Evolutionary conservation across 2,888 invertebrate species (phyloP).

Genomic region (Aproaerema taeniolella): DNA sequence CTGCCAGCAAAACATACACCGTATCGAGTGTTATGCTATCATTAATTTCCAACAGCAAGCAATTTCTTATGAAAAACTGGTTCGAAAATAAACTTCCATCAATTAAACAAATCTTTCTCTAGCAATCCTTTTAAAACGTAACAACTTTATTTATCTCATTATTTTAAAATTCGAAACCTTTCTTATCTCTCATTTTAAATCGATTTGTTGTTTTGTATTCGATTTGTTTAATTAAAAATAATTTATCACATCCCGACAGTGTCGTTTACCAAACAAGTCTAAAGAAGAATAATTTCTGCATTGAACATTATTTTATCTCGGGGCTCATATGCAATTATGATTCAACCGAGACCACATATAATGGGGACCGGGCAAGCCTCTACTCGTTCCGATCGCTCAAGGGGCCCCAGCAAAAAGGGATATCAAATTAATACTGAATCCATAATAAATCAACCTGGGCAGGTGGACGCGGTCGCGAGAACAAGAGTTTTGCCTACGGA

Average conservation of each 20-base stretch:
- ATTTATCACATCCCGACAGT: slow-evolving; percentile 6
- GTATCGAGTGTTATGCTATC: slow-evolving; percentile 29
- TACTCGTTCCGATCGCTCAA: slow-evolving; percentile 67
- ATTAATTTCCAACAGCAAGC: slow-evolving; percentile 45
- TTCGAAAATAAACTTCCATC: slow-evolving; percentile 33
- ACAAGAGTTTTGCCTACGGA: slow-evolving; percentile 68
- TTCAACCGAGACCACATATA: slow-evolving; percentile 67
- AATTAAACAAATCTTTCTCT: slow-evolving; percentile 30
- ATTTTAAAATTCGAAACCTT: slow-evolving; percentile 2
- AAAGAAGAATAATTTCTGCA: slow-evolving; percentile 43
- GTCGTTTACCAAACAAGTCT: slow-evolving; percentile 27
- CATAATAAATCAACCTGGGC: slow-evolving; percentile 76
- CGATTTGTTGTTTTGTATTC: slow-evolving; percentile 2
- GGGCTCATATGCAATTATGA: slow-evolving; percentile 72
- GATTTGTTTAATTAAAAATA: slow-evolving; percentile 13
- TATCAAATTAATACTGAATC: slow-evolving; percentile 78
- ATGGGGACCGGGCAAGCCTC: slow-evolving; percentile 60
- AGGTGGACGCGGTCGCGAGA: slow-evolving; percentile 68
- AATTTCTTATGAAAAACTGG: slow-evolving; percentile 55
- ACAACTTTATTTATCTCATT: slow-evolving; percentile 18
- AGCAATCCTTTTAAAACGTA: slow-evolving; percentile 22
- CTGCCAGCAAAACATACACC: background rate
- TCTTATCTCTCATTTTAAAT: slow-evolving; percentile 10
- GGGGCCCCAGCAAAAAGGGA: slow-evolving; percentile 73
- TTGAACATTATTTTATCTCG: slow-evolving; percentile 58